A percentile compares a stretch with the other conserved stretches of the same genome.
These are phyloP conservation scores for Apamea monoglypha DNA, from an alignment of 2,888 invertebrate species.

Conservation along the genomic window DNA sequence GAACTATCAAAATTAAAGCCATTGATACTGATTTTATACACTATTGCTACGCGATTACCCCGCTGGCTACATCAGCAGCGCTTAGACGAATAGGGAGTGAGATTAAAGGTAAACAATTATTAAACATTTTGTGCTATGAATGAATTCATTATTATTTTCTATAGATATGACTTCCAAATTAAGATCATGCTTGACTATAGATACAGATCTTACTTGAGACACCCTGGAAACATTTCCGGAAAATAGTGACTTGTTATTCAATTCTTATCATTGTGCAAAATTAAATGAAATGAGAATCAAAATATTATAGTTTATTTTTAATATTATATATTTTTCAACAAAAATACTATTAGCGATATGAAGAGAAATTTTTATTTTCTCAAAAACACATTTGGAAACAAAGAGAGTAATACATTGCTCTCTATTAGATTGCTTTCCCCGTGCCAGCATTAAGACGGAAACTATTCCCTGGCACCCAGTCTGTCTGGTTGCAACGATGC, in stretches of 20 bases:
- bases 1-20: no score
- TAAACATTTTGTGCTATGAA: neutral
- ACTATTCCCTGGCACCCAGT: constrained; percentile 21
- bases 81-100: neutral
- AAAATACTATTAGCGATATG: constrained; percentile 3
- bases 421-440: constrained; percentile 48
- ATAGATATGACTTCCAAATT: neutral
- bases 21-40: no score
- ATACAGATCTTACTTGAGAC: neutral
- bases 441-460: constrained; percentile 3
- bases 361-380: constrained; percentile 1
- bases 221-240: neutral
- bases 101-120: neutral
- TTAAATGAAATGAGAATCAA: neutral
- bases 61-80: neutral
- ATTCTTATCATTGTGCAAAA: neutral
- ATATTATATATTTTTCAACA: neutral
- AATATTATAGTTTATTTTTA: neutral
- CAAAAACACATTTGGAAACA: constrained; percentile 14
- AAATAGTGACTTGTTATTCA: neutral
- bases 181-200: neutral
- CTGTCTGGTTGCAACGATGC: constrained; percentile 40
- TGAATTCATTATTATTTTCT: neutral
- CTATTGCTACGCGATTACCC: no score
- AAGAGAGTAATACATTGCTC: constrained; percentile 22